Evolutionary conservation across 2,888 invertebrate species (phyloP).

Genomic region (Noctuana brunneofusca): DNA sequence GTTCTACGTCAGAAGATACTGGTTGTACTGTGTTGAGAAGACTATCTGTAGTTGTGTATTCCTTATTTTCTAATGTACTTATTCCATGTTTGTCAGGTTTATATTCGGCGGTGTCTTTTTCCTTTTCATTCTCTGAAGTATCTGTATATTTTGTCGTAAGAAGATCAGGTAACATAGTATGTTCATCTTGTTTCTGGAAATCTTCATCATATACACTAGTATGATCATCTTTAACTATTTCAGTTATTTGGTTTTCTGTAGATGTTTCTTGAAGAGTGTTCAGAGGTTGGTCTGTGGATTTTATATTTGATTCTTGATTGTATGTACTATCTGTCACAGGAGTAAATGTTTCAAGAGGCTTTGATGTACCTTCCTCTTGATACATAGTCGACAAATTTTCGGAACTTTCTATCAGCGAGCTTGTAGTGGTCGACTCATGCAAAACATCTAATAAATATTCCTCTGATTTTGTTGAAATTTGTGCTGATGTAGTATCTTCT

Average conservation of each 20-base stretch:
- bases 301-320: neutral
- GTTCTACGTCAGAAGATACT: neutral
- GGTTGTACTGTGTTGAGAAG: neutral
- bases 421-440: constrained; percentile 24
- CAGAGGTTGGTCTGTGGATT: neutral
- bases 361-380: constrained; percentile 2
- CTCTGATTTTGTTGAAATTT: neutral
- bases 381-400: constrained; percentile 24
- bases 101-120: constrained; percentile 28
- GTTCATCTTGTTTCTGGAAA: constrained; percentile 14
- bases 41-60: constrained; percentile 14
- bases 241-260: neutral
- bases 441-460: neutral
- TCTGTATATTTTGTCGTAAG: constrained; percentile 23
- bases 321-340: neutral
- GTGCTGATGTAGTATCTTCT: neutral
- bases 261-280: neutral
- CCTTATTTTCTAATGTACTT: constrained; percentile 30
- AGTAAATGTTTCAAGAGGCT: neutral
- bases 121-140: constrained; percentile 19
- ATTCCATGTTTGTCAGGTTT: constrained; percentile 22
- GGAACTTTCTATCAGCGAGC: constrained; percentile 8
- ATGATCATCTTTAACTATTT: neutral
- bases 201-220: neutral
- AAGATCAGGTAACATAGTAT: neutral